Evolutionary conservation across 2,113 vertebrate genomes (phyloP).

Genomic region (Ammodytes dubius): DNA sequence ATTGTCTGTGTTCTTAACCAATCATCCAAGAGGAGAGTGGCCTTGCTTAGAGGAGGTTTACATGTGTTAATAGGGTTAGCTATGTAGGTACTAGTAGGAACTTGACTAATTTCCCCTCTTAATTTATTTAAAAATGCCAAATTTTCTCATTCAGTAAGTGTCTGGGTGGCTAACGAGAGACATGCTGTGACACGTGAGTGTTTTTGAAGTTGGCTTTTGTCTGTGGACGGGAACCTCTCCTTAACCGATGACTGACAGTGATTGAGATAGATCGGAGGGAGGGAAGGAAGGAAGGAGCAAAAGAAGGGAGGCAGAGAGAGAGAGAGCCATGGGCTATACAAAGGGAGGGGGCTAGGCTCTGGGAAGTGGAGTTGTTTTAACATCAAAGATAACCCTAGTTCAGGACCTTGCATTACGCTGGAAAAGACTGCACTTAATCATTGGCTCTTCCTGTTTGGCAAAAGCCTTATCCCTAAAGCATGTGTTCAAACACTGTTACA

Average conservation of each 20-base stretch:
- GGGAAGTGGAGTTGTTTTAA: constrained; percentile 66
- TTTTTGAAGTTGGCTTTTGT: constrained; percentile 65
- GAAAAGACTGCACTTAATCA: constrained; percentile 54
- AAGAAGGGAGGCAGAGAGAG: constrained; percentile 26
- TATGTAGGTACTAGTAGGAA: no score
- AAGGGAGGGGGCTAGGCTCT: constrained; percentile 35
- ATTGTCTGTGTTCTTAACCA: neutral
- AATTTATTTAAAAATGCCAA: constrained; percentile 25
- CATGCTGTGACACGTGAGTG: constrained; percentile 57
- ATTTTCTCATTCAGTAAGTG: constrained; percentile 36
- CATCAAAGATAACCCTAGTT: constrained; percentile 67
- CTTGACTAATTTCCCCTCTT: constrained; percentile 17
- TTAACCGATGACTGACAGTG: constrained; percentile 67
- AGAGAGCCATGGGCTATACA: constrained; percentile 50
- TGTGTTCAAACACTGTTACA: constrained; percentile 34
- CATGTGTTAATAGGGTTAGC: neutral
- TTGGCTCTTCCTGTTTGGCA: constrained; percentile 65
- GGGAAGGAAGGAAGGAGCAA: constrained; percentile 19
- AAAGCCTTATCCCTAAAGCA: constrained; percentile 39
- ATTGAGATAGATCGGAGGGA: constrained; percentile 72
- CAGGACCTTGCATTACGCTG: constrained; percentile 38
- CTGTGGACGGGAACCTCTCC: constrained; percentile 55
- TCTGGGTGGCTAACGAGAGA: constrained; percentile 57
- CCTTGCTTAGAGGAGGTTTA: neutral
- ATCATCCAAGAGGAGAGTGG: neutral